These are phyloP conservation scores for Chaetorhynchus papuensis DNA, from an alignment of 2,113 vertebrate species.

Conservation along the genomic window DNA sequence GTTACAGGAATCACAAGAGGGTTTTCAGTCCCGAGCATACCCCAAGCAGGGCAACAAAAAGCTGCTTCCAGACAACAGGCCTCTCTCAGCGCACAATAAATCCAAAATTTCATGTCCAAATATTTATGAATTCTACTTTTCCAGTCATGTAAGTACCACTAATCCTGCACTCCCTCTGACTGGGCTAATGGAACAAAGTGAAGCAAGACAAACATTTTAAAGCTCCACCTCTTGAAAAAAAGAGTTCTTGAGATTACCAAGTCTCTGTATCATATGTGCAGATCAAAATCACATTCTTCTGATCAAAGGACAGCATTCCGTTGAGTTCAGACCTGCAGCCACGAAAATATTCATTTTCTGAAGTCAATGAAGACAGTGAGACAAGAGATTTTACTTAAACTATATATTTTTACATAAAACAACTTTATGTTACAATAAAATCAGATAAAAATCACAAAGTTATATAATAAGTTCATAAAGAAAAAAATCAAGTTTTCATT, in stretches of 20 bases:
- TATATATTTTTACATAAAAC: conserved; percentile 87
- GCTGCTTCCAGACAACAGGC: not conserved
- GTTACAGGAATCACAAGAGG: not conserved
- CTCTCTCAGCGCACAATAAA: not conserved
- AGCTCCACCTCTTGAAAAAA: not conserved
- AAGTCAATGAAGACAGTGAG: conserved; percentile 20
- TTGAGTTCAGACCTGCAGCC: not conserved
- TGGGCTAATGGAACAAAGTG: not conserved
- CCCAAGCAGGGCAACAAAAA: not conserved
- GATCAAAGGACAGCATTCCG: not conserved
- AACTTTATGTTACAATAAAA: conserved; percentile 84
- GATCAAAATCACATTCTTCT: not conserved
- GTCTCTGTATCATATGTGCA: not conserved
- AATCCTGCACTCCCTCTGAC: not conserved
- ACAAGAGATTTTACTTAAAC: conserved; percentile 78
- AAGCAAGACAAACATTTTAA: not conserved
- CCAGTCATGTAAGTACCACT: not conserved
- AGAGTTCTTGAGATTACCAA: not conserved
- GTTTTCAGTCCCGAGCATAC: not conserved
- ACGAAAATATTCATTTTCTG: not conserved
- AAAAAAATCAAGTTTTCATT: conserved; percentile 63
- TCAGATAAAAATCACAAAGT: conserved; percentile 82
- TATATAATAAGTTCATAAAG: conserved; percentile 71
- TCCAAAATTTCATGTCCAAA: not conserved
- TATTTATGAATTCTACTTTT: not conserved